Evolutionary conservation across 1,140 invertebrate species (phyloP).

Genomic region (Philopotamus ludificatus): DNA sequence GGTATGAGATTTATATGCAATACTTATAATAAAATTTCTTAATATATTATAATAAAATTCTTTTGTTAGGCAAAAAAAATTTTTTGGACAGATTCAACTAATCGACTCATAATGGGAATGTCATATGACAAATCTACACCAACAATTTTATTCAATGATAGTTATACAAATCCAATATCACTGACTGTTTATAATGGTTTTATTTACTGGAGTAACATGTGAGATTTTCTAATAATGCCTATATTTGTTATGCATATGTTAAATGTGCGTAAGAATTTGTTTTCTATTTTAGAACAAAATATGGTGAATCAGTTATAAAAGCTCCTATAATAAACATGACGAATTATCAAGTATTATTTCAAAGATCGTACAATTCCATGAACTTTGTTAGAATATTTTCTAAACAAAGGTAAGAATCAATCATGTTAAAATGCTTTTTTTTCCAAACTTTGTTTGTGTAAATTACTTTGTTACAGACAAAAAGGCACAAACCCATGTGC

Average conservation of each 20-base stretch:
- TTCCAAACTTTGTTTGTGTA: background rate
- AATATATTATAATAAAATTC: no score
- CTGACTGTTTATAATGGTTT: slow-evolving; percentile 70
- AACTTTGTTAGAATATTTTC: slow-evolving; percentile 70
- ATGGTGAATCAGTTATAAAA: slow-evolving; percentile 65
- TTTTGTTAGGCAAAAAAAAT: slow-evolving; percentile 54
- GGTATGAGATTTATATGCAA: slow-evolving; percentile 41
- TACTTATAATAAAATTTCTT: slow-evolving; percentile 19
- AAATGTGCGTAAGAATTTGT: slow-evolving; percentile 5
- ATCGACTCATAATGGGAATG: slow-evolving; percentile 80
- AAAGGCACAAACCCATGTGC: slow-evolving; percentile 67
- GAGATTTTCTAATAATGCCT: slow-evolving; percentile 36
- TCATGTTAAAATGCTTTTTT: background rate
- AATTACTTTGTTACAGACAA: slow-evolving; percentile 46
- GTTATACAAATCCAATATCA: slow-evolving; percentile 61
- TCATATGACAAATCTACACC: slow-evolving; percentile 72
- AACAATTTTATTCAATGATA: slow-evolving; percentile 65
- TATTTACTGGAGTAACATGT: slow-evolving; percentile 86
- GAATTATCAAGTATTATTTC: slow-evolving; percentile 57
- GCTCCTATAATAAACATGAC: slow-evolving; percentile 62
- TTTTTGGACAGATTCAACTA: slow-evolving; percentile 88
- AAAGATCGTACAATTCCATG: slow-evolving; percentile 65
- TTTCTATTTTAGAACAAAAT: slow-evolving; percentile 51
- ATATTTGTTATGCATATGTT: slow-evolving; percentile 2
- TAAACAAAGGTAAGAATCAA: slow-evolving; percentile 43